Percentiles rank a stretch among this genome's conserved stretches.
phyloP scores from a whole-genome alignment of 2,888 invertebrate species.

The Blera fallax region DNA sequence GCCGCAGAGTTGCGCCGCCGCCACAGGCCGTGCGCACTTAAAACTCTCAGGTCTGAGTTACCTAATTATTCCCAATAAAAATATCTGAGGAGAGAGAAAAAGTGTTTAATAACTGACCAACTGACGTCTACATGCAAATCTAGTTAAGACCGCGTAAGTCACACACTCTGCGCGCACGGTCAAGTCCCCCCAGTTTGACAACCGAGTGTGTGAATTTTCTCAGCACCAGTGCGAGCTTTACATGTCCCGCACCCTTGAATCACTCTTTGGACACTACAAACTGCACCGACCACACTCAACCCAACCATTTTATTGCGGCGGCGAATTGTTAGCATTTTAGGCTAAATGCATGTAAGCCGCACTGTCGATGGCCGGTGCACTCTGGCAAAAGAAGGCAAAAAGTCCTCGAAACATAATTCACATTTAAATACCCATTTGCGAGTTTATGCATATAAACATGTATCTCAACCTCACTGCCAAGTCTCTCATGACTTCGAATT shows the following conservation, averaged over 20 bases:
- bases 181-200: slow-evolving; percentile 29
- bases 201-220: slow-evolving; percentile 66
- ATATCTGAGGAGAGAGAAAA: slow-evolving; percentile 37
- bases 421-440: slow-evolving; percentile 68
- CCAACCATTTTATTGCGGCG: slow-evolving; percentile 12
- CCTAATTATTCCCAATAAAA: slow-evolving; percentile 51
- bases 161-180: slow-evolving; percentile 34
- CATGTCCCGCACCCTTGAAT: not conserved
- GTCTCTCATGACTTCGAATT: slow-evolving; percentile 55
- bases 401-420: slow-evolving; percentile 64
- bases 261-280: not conserved
- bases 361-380: slow-evolving; percentile 11
- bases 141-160: slow-evolving; percentile 67
- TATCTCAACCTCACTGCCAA: slow-evolving; percentile 47
- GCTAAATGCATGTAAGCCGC: slow-evolving; percentile 46
- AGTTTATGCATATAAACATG: slow-evolving; percentile 70
- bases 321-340: slow-evolving; percentile 60
- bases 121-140: slow-evolving; percentile 70
- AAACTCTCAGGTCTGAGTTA: slow-evolving; percentile 18
- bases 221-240: slow-evolving; percentile 20
- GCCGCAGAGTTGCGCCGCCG: slow-evolving; percentile 6
- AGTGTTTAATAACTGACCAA: slow-evolving; percentile 60
- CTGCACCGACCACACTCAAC: not conserved
- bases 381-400: slow-evolving; percentile 17
- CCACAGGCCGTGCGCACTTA: not conserved